Conservation (phyloP, 2,797 vertebrate species). For the Discoglossus pictus region DNA sequence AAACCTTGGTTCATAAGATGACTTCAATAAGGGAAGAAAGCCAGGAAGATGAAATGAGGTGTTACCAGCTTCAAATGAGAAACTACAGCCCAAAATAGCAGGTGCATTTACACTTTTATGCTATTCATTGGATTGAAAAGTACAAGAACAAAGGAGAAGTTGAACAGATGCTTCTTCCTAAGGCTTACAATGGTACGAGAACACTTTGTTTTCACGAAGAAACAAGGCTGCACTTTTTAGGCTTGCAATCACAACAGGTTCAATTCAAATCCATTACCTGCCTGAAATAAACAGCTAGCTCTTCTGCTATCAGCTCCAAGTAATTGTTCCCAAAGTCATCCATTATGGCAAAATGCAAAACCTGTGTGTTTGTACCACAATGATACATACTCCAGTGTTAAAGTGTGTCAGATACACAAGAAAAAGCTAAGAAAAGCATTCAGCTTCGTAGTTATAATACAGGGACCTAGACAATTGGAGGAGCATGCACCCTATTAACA, state of each 20-base stretch:
- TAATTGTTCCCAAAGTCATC: conserved; percentile 42
- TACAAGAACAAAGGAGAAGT: conserved; percentile 37
- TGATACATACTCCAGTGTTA: conserved; percentile 9
- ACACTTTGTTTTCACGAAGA: conserved; percentile 48
- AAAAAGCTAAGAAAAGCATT: conserved; percentile 6
- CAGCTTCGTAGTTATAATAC: conserved; percentile 15
- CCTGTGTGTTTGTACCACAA: conserved; percentile 16
- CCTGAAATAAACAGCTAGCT: conserved; percentile 40
- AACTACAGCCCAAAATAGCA: conserved; percentile 26
- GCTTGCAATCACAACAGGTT: conserved; percentile 37
- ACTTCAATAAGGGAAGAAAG: conserved; percentile 32
- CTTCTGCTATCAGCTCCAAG: conserved; percentile 26
- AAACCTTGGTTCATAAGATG: conserved; percentile 5
- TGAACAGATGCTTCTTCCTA: conserved; percentile 21
- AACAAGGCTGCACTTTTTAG: conserved; percentile 27
- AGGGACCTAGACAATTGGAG: conserved; percentile 14
- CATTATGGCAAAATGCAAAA: conserved; percentile 39
- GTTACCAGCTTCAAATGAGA: conserved; percentile 33
- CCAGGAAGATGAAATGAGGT: conserved; percentile 2
- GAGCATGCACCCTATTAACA: conserved; percentile 8
- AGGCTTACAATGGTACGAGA: conserved; percentile 32
- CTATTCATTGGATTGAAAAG: conserved; percentile 43
- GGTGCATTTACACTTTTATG: conserved; percentile 31
- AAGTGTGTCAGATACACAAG: conserved; percentile 23
- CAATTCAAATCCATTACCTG: conserved; percentile 44